Evolutionary conservation across 2,888 invertebrate species (phyloP).

Genomic region (Brachyptera risi): DNA sequence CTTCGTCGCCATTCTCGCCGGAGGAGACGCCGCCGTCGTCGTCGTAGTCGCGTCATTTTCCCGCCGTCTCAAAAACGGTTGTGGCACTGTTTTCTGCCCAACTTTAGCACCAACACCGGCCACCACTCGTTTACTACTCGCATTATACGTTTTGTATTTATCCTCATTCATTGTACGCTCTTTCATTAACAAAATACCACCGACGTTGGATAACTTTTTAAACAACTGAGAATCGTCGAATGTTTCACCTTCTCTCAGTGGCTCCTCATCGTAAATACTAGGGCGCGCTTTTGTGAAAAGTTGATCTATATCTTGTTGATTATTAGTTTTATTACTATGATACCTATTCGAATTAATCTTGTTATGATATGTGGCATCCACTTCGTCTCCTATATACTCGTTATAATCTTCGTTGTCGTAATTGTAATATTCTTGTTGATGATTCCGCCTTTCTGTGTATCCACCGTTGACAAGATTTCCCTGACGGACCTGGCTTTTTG

Average conservation of each 20-base stretch:
- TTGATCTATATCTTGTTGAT: constrained; percentile 2
- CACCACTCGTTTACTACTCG: constrained; percentile 15
- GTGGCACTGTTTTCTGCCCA: not conserved
- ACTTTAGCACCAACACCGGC: not conserved
- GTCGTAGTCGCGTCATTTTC: constrained; percentile 7
- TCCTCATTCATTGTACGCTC: constrained; percentile 17
- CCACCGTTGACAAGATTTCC: constrained; percentile 10
- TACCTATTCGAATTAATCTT: constrained; percentile 2
- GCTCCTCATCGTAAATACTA: constrained; percentile 18
- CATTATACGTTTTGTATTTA: constrained; percentile 31
- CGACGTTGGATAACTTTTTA: constrained; percentile 45
- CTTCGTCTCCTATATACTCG: constrained; percentile 1
- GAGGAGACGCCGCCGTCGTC: constrained; percentile 7
- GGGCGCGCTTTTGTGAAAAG: constrained; percentile 7
- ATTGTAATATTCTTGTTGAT: not conserved
- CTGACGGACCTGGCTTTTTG: constrained; percentile 27
- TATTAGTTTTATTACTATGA: too few species aligned
- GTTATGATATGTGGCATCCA: constrained; percentile 6
- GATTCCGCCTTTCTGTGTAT: not conserved
- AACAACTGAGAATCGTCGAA: constrained; percentile 22
- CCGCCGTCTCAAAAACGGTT: constrained; percentile 16
- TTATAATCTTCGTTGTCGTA: constrained; percentile 16
- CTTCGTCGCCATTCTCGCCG: not conserved
- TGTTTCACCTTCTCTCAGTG: constrained; percentile 6
- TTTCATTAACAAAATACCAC: constrained; percentile 39